Conservation (phyloP, 2,113 vertebrate species). For the Sander lucioperca region DNA sequence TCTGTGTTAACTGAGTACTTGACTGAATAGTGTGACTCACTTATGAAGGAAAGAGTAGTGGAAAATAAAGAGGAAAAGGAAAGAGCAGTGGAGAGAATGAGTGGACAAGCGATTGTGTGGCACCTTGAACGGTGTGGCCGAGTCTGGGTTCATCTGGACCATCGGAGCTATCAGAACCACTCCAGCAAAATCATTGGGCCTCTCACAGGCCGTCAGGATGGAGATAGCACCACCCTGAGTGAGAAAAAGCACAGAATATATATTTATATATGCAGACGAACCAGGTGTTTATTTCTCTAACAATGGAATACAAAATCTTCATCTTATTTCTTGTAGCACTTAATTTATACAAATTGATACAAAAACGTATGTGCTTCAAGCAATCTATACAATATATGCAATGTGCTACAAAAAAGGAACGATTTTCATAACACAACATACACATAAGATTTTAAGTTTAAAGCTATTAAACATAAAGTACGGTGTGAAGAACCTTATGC, state of each 20-base stretch:
- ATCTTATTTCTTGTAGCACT: neutral
- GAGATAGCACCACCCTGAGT: conserved; percentile 93
- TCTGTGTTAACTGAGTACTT: neutral
- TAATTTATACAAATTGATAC: neutral
- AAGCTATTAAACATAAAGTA: neutral
- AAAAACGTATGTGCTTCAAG: neutral
- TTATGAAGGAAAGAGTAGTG: neutral
- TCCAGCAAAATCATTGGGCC: conserved; percentile 89
- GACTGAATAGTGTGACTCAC: neutral
- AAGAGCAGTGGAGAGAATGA: conserved; percentile 26
- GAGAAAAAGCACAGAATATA: conserved; percentile 16
- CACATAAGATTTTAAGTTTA: neutral
- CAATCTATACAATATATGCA: neutral
- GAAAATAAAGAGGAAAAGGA: neutral
- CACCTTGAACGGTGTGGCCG: conserved; percentile 95
- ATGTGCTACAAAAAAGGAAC: neutral
- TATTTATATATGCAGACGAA: neutral
- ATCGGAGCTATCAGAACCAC: conserved; percentile 93
- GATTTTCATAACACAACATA: too few species aligned
- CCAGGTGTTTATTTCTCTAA: neutral
- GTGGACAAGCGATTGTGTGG: neutral
- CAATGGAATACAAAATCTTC: neutral
- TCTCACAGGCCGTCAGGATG: conserved; percentile 91
- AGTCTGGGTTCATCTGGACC: conserved; percentile 92
- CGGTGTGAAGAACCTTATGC: neutral